Evolutionary conservation across 2,888 invertebrate genomes (phyloP).

Genomic region (Lacanobia wlatinum): DNA sequence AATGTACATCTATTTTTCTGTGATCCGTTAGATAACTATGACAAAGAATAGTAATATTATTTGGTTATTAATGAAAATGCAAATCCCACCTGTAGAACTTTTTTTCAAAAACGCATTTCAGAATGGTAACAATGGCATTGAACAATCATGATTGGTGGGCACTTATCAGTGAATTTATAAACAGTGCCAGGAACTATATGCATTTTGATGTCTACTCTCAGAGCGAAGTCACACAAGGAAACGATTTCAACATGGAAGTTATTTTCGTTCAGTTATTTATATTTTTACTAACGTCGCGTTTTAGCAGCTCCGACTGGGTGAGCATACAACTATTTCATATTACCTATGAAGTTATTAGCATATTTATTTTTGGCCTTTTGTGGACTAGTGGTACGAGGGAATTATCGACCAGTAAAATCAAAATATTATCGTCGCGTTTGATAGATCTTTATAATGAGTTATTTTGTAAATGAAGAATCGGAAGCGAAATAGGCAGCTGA

Average conservation of each 20-base stretch:
- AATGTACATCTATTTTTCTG: not conserved
- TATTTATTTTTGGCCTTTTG: not conserved
- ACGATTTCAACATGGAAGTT: constrained; percentile 62
- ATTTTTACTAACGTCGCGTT: constrained; percentile 64
- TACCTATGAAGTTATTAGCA: not conserved
- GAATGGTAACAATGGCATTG: constrained; percentile 61
- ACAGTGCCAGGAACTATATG: constrained; percentile 67
- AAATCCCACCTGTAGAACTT: constrained; percentile 45
- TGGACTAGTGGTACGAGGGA: not conserved
- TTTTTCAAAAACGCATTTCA: constrained; percentile 29
- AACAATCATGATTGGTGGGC: constrained; percentile 65
- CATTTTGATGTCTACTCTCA: constrained; percentile 62
- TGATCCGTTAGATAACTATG: not conserved
- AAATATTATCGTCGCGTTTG: not conserved
- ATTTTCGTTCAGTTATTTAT: constrained; percentile 64
- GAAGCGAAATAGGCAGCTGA: not conserved
- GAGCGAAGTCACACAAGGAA: constrained; percentile 40
- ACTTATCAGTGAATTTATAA: constrained; percentile 74
- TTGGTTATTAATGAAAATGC: constrained; percentile 50
- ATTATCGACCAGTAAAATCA: not conserved
- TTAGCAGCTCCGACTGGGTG: constrained; percentile 66
- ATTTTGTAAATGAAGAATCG: not conserved
- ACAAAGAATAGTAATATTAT: constrained; percentile 19
- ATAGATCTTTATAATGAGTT: not conserved
- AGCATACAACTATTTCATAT: constrained; percentile 12